Base-by-base conservation (phyloP, 2,113 vertebrate genomes). In the Brienomyrus longianalis region DNA sequence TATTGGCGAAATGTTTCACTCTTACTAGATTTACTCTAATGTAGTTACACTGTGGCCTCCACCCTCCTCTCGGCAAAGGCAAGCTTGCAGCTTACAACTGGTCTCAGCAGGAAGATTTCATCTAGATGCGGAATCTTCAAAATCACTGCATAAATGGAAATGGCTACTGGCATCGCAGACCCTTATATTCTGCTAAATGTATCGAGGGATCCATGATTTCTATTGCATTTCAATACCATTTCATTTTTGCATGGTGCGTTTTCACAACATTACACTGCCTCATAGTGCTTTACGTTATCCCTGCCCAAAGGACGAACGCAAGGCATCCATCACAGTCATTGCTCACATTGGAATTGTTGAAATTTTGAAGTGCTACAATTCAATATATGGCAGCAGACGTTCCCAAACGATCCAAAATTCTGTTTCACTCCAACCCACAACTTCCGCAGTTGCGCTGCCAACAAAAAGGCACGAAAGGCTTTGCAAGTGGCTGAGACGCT, bases 21-120 rank as follows among this genome's bases (percentile, higher is more conserved):
- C 39, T 70, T 74, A 88, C 27, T 88, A 62, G 15, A 70, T 88
- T 88, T 88, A n/a, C 23, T 88, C 59, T 51, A 59, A 88, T 88
- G 35, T 74, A 19, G 87, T 74, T 43, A 88, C 62, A 48, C 11
- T 88, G 87, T n/a, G 35, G 35, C 2, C 39, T n/a, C 31, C 87
- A 6, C 52, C 86, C 19, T 52, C 43, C 2, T n/a, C 45, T 48
- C 15, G 2, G 21, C 45, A 11, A 19, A 85, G 9, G 8, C 83
- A n/a, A n/a, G 11, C 23, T 13, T 17, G 27, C 31, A 45, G 35
- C 15, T 45, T 39, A 43, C 17, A 43, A 35, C 15, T 77, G 70
- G 70, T 27, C 35, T 77, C n/a, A 13, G 70, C n/a, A 27, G 27
- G 70, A 35, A 35, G 8, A 74, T 35, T 77, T 77, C 9, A 77